Evolutionary conservation across 2,888 invertebrate genomes (phyloP).

Genomic region (Sinodicranocentrus sp.): DNA sequence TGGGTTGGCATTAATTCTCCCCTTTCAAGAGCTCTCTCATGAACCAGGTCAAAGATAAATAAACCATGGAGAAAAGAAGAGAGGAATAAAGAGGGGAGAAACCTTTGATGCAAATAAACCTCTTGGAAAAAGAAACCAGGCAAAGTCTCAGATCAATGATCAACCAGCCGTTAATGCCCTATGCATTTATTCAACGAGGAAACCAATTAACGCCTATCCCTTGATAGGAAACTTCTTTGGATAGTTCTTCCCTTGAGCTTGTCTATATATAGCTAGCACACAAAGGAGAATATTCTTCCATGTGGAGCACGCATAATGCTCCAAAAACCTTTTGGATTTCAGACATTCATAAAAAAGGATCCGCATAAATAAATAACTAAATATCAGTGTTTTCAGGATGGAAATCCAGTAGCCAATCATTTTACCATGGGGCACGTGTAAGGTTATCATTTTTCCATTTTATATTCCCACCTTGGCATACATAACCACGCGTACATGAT

Average conservation of each 20-base stretch:
- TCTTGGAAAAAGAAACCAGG: constrained; percentile 11
- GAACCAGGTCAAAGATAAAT: neutral
- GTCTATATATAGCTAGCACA: too few relatives aligned
- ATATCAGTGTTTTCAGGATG: too few relatives aligned
- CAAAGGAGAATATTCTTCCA: too few relatives aligned
- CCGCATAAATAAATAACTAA: too few relatives aligned
- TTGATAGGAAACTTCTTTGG: neutral
- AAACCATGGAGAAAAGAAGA: neutral
- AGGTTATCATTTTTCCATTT: constrained; percentile 14
- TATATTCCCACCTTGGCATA: neutral
- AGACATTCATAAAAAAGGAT: too few relatives aligned
- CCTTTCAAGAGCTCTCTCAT: too few relatives aligned
- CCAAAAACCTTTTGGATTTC: too few relatives aligned
- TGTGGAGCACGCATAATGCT: too few relatives aligned
- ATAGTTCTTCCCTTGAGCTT: too few relatives aligned
- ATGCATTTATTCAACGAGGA: constrained; percentile 7
- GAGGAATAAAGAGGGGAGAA: neutral
- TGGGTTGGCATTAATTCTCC: neutral
- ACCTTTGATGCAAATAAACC: constrained; percentile 2
- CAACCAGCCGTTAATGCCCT: neutral
- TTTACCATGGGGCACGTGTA: too few relatives aligned
- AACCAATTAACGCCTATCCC: neutral
- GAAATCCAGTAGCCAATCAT: neutral
- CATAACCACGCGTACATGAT: too few relatives aligned
- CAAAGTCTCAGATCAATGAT: constrained; percentile 7